A percentile compares a stretch with the other conserved stretches of the same genome.
Evolutionary conservation across 64 coral and sea anemone genomes (phyloP).

Genomic region (Porites lutea): DNA sequence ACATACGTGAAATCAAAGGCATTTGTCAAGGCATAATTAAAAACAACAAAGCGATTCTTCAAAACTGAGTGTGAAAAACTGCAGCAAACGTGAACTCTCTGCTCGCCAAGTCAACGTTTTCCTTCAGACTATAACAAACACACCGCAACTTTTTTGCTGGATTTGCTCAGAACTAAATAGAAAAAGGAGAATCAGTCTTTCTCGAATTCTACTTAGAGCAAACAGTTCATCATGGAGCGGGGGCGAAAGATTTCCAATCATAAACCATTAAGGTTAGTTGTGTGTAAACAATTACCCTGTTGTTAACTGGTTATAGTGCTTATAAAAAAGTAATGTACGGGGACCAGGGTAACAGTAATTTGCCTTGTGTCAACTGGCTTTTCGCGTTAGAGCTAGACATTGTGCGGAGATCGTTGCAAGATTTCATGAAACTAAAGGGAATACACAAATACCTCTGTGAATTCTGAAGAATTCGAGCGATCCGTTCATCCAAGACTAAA

Average conservation of each 20-base stretch:
- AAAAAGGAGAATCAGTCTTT: neutral
- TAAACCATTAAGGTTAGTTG: constrained; percentile 28
- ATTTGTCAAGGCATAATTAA: neutral
- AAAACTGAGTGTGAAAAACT: no score
- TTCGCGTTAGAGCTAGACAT: no score
- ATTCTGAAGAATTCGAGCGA: neutral
- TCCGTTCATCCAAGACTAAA: neutral
- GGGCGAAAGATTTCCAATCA: constrained; percentile 38
- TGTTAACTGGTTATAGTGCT: neutral
- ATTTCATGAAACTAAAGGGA: no score
- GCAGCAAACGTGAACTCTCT: neutral
- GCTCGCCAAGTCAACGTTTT: neutral
- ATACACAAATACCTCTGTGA: neutral
- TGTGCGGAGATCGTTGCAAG: no score
- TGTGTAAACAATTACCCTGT: neutral
- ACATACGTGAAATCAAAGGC: neutral
- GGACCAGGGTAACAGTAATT: no score
- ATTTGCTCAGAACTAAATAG: neutral
- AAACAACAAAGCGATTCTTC: neutral
- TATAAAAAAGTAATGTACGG: neutral
- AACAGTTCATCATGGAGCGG: neutral
- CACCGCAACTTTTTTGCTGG: no score
- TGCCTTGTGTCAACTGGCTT: no score
- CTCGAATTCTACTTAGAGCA: neutral
- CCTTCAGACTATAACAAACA: neutral